A percentile compares a stretch with the other conserved stretches of the same genome.
phyloP scores from a whole-genome alignment of 1,140 invertebrate genomes.

The Drosophila lowei region DNA sequence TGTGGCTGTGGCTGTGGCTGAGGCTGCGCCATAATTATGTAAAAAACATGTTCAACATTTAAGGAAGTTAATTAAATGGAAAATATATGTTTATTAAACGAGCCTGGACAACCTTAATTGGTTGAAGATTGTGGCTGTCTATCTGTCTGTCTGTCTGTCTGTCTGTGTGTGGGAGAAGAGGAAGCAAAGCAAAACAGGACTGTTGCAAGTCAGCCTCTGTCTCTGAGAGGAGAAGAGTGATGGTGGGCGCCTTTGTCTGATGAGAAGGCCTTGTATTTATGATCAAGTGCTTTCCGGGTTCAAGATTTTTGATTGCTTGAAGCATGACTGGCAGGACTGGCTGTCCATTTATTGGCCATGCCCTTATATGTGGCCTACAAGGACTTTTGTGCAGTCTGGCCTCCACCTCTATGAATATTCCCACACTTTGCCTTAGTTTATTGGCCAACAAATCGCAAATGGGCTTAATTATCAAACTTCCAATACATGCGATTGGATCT shows the following conservation, averaged over 20 bases:
- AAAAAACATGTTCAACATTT: slow-evolving; percentile 73
- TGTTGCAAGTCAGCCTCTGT: neutral
- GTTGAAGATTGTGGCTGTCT: slow-evolving; percentile 4
- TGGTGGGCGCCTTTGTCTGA: slow-evolving; percentile 43
- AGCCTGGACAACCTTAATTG: slow-evolving; percentile 69
- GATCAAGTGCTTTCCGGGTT: slow-evolving; percentile 40
- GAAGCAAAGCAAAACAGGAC: slow-evolving; percentile 36
- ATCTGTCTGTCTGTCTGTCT: neutral
- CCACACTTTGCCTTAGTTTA: slow-evolving; percentile 26
- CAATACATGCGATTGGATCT: slow-evolving; percentile 16
- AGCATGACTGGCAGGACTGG: slow-evolving; percentile 24
- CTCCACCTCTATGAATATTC: slow-evolving; percentile 14
- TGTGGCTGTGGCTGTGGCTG: slow-evolving; percentile 11
- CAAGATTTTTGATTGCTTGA: slow-evolving; percentile 32
- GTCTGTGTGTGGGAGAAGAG: slow-evolving; percentile 36
- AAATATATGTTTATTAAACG: slow-evolving; percentile 77
- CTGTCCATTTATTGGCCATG: slow-evolving; percentile 9
- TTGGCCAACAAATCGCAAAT: slow-evolving; percentile 28
- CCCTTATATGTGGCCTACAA: neutral
- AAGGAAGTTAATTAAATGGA: slow-evolving; percentile 81
- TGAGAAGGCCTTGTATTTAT: slow-evolving; percentile 33
- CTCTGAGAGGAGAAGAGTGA: slow-evolving; percentile 2
- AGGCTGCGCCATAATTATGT: slow-evolving; percentile 69
- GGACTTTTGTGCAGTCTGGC: slow-evolving; percentile 9
- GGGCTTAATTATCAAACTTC: slow-evolving; percentile 23